Evolutionary conservation across 2,888 invertebrate genomes (phyloP), one percentile per base, ranked within the genome.

Genomic region (Thumatha senex): DNA sequence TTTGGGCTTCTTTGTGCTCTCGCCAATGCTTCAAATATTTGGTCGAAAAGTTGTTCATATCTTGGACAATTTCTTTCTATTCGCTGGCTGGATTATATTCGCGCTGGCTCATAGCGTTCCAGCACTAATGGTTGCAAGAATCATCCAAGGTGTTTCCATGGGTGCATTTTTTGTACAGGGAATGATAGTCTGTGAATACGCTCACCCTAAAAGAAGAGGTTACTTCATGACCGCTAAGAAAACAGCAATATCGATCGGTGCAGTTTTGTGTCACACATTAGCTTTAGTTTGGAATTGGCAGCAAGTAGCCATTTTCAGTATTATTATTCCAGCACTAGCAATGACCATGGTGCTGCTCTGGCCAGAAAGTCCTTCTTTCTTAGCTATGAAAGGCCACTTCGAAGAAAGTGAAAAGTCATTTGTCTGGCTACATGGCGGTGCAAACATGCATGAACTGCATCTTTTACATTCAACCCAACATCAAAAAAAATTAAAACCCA

Each of bases 31-130:
- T 8, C 38, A 38, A 38, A 38, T 38, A 11, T 38, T 38, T 11
- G 38, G 38, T 9, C 9, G 38, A 15, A 38, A 38, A 38, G 5
- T 11, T 8, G 15, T 38, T 9, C 9, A 10, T 15, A 38, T 38
- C 8, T 2, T 11, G 13, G 2, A 8, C 9, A 5, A 3, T 2
- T 38, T 38, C 0, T 34, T 60, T 70, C 38, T 38, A 2, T 1
- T 9, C 0, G 14, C 68, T 12, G 75, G 80, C 4, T 80, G 79
- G 73, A 35, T 72, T 0, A 61, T 70, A 4, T 62, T 80, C 30
- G 54, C 58, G 9, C 60, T 72, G 13, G 72, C 78, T 7, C 54
- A 63, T 9, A 69, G 49, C 31, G 52, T 78, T 3, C 10, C 49
- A 0, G 49, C 51, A 9, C 45, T 82, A 9, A 72, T 70, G 48